phyloP scores from a whole-genome alignment of 1,140 invertebrate genomes.

The Pogonognathellus flavescens region DNA sequence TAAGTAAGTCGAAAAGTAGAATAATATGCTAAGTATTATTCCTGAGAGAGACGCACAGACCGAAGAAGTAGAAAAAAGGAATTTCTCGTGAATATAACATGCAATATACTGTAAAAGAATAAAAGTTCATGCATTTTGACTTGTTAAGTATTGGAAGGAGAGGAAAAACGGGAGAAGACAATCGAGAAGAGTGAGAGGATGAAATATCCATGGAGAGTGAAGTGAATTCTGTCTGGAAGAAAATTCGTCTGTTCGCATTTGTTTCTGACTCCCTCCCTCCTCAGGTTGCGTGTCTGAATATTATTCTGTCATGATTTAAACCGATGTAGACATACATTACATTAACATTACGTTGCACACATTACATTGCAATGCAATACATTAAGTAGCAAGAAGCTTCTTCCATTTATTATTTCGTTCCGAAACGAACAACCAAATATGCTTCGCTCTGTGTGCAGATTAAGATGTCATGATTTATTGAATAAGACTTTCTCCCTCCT shows the following conservation, averaged over 20 bases:
- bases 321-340: constrained; percentile 32
- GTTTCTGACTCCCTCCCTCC: constrained; percentile 10
- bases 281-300: constrained; percentile 31
- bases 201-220: not conserved
- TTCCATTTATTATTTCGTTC: not conserved
- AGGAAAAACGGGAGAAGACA: not conserved
- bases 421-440: constrained; percentile 28
- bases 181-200: not conserved
- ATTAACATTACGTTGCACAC: not conserved
- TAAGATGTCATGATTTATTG: constrained; percentile 49
- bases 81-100: no score
- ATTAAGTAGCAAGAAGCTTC: constrained; percentile 27
- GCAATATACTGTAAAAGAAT: no score
- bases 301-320: constrained; percentile 49
- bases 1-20: not conserved
- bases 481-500: not conserved
- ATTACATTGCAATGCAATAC: constrained; percentile 7
- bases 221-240: not conserved
- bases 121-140: no score
- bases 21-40: no score
- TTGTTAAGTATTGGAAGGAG: not conserved
- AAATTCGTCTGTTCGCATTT: not conserved
- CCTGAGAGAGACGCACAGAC: no score
- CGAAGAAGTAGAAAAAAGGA: no score
- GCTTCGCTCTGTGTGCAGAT: constrained; percentile 17